A percentile compares a stretch with the other conserved stretches of the same genome.
phyloP scores from a whole-genome alignment of 2,113 vertebrate genomes.

The Pteronura brasiliensis region DNA sequence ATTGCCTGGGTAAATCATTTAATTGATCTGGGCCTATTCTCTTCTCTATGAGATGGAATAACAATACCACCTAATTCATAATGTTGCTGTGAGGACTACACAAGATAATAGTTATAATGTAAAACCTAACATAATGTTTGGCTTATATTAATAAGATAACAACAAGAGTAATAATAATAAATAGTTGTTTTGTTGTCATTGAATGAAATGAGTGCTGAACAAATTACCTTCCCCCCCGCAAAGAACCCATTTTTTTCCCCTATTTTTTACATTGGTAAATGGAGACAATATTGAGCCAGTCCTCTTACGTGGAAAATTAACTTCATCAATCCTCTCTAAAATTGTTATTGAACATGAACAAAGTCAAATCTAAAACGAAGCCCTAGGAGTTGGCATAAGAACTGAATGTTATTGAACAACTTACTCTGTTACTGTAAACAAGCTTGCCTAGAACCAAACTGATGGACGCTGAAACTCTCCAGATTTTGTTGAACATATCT shows the following conservation, averaged over 20 bases:
- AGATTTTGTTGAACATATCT: not conserved
- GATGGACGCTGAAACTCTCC: not conserved
- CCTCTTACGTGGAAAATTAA: conserved; percentile 1
- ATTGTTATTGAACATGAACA: not conserved
- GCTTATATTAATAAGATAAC: not conserved
- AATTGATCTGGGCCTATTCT: not conserved
- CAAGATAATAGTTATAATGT: not conserved
- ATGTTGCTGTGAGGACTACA: not conserved
- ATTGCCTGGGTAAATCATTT: not conserved
- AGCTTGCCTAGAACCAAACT: not conserved
- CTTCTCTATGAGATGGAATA: not conserved
- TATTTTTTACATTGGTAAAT: not conserved
- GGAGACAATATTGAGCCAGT: not conserved
- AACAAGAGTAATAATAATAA: not conserved
- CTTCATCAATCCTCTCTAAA: not conserved
- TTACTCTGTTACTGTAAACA: conserved; percentile 23
- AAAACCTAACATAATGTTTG: not conserved
- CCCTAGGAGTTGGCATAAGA: not conserved
- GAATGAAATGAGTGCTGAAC: not conserved
- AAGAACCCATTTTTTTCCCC: not conserved
- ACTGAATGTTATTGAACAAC: not conserved
- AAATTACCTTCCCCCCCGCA: not conserved
- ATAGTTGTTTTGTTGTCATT: not conserved
- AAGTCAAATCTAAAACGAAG: not conserved
- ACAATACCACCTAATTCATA: not conserved